These are phyloP conservation scores for Leptodactylus fallax DNA, from an alignment of 2,797 vertebrate genomes.

Conservation along the genomic window DNA sequence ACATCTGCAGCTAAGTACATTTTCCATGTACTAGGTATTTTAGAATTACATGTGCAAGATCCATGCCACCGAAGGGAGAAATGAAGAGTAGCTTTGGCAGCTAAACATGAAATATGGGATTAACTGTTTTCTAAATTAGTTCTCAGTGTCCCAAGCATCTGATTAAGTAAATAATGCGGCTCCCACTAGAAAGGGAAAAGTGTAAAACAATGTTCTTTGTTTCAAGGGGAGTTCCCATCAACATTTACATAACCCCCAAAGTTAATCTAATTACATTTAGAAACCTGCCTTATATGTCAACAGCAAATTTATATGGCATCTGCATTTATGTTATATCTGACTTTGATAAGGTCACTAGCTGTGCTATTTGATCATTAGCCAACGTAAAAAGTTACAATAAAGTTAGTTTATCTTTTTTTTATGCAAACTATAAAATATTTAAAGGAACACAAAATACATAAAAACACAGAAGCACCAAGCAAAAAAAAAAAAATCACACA, in stretches of 20 bases:
- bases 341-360: constrained; percentile 5
- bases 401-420: neutral
- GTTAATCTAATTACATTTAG: constrained; percentile 32
- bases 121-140: constrained; percentile 51
- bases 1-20: constrained; percentile 61
- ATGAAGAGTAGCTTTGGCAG: constrained; percentile 57
- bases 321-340: neutral
- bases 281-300: constrained; percentile 9
- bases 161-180: constrained; percentile 55
- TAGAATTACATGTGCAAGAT: constrained; percentile 60
- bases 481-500: neutral
- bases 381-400: neutral
- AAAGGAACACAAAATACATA: neutral
- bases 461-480: no score
- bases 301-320: constrained; percentile 7
- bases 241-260: constrained; percentile 50
- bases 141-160: constrained; percentile 20
- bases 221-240: constrained; percentile 41
- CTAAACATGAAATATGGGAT: constrained; percentile 60
- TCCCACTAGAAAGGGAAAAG: constrained; percentile 47
- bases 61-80: constrained; percentile 57
- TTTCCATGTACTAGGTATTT: constrained; percentile 48
- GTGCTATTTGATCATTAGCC: neutral
- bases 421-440: neutral
- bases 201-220: constrained; percentile 54